A percentile compares a stretch with the other conserved stretches of the same genome.
These are phyloP conservation scores for Fopius arisanus DNA, from an alignment of 1,140 invertebrate species.

Conservation along the genomic window DNA sequence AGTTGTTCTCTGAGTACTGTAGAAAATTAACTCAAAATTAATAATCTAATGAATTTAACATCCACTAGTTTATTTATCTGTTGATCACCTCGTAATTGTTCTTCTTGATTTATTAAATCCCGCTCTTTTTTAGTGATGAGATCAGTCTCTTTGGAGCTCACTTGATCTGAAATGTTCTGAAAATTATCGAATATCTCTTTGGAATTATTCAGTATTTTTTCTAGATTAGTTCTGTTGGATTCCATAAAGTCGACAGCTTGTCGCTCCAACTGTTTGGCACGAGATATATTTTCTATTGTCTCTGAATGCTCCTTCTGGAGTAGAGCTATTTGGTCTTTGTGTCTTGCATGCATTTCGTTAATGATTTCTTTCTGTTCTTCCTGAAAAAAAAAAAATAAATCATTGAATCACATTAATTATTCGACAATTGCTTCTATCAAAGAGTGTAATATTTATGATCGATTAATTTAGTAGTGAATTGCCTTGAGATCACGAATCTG, in stretches of 20 bases:
- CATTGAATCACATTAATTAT: background rate
- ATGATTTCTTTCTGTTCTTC: slow-evolving; percentile 44
- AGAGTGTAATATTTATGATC: background rate
- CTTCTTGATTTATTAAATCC: slow-evolving; percentile 48
- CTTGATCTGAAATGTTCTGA: slow-evolving; percentile 44
- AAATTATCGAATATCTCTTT: slow-evolving; percentile 44
- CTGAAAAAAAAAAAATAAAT: slow-evolving; percentile 38
- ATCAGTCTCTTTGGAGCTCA: slow-evolving; percentile 44
- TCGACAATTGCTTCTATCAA: background rate
- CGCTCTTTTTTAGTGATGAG: slow-evolving; percentile 39
- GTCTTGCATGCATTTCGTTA: slow-evolving; percentile 49
- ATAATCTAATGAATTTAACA: no score
- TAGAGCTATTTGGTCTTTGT: slow-evolving; percentile 48
- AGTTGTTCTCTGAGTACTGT: slow-evolving; percentile 36
- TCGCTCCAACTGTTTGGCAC: slow-evolving; percentile 53
- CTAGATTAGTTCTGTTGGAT: slow-evolving; percentile 46
- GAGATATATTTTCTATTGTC: slow-evolving; percentile 53
- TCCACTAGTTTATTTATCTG: background rate
- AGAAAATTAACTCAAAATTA: background rate
- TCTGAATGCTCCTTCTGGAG: slow-evolving; percentile 54
- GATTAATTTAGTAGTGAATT: background rate
- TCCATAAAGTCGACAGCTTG: slow-evolving; percentile 48
- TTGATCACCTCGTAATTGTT: slow-evolving; percentile 49
- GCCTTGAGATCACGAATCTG: slow-evolving; percentile 56
- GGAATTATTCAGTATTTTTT: slow-evolving; percentile 50